Evolutionary conservation across 1,140 invertebrate genomes (phyloP).

Genomic region (Scaptomyza montana): DNA sequence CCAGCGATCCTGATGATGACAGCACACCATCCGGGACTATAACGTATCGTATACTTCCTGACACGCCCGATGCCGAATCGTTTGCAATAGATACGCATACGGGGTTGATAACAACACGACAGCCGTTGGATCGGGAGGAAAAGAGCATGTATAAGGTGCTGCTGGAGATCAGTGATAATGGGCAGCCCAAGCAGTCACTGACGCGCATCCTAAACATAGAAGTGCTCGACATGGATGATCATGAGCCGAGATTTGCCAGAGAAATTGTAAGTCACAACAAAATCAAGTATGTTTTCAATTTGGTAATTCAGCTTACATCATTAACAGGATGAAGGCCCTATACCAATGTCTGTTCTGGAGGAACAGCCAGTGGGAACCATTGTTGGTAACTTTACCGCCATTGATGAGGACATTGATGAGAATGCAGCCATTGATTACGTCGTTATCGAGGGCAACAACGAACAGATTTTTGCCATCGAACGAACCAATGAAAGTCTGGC

Average conservation of each 20-base stretch:
- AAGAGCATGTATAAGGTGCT: constrained; percentile 90
- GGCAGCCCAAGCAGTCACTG: constrained; percentile 89
- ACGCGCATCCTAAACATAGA: constrained; percentile 88
- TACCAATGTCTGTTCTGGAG: constrained; percentile 87
- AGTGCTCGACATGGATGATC: constrained; percentile 91
- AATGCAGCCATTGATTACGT: constrained; percentile 91
- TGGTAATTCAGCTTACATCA: neutral
- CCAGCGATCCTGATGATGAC: constrained; percentile 91
- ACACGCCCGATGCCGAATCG: constrained; percentile 87
- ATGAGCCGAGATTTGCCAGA: constrained; percentile 89
- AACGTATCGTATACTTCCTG: constrained; percentile 89
- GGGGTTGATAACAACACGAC: constrained; percentile 89
- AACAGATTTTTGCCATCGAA: constrained; percentile 87
- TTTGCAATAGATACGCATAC: constrained; percentile 88
- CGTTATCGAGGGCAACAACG: constrained; percentile 90
- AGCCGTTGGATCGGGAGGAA: constrained; percentile 88
- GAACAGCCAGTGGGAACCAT: constrained; percentile 87
- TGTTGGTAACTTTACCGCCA: constrained; percentile 88
- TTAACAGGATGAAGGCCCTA: constrained; percentile 86
- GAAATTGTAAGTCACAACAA: constrained; percentile 85
- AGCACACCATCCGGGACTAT: constrained; percentile 90
- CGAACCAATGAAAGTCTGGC: constrained; percentile 88
- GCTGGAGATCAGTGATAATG: constrained; percentile 89
- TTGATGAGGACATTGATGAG: constrained; percentile 90
- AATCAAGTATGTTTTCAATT: neutral